Evolutionary conservation across 2,113 vertebrate genomes (phyloP), one percentile per base, ranked within the genome.

Genomic region (Calonectris borealis): DNA sequence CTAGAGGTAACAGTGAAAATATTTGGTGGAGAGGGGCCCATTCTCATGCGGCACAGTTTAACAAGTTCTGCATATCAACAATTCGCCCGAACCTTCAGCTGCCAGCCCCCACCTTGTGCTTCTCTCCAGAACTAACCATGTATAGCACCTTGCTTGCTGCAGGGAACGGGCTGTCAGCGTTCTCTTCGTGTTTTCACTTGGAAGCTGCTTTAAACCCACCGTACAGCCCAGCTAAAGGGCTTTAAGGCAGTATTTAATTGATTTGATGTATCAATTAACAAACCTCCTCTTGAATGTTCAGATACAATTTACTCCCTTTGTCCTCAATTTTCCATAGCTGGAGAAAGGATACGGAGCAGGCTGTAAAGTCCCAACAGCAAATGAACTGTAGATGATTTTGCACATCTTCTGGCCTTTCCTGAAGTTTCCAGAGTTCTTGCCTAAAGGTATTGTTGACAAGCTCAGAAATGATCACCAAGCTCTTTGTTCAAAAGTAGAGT

Each of bases 161-260:
- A 2, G 11, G 34, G 34, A 83, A 44, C 0, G 0, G 29, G 20
- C 26, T 66, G n/a, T 10, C 65, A 42, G 42, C 2, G 2, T 18
- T 82, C 3, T 1, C 29, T 51, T 71, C 2, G 1, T 52, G 20
- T 13, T 79, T 76, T 80, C 16, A 46, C 6, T 15, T 92, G 65
- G 38, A 90, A 94, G 16, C 27, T 91, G 18, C 34, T 80, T 54
- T 57, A 65, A 79, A 48, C 9, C 32, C 78, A 51, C 2, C 6
- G 20, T 14, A 52, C 2, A 16, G n/a, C 26, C 32, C 57, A 85
- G n/a, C 31, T 69, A 55, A 48, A 88, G 65, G n/a, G 25, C 54
- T 91, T 78, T 54, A 68, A 46, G 14, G 27, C 14, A 52, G 15
- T 16, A 58, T 60, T 87, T 75, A 34, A 66, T 5, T 62, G 21